Percentiles rank a stretch among this genome's conserved stretches.
Evolutionary conservation across 2,888 invertebrate genomes (phyloP).

Genomic region (Osmoderma eremita): DNA sequence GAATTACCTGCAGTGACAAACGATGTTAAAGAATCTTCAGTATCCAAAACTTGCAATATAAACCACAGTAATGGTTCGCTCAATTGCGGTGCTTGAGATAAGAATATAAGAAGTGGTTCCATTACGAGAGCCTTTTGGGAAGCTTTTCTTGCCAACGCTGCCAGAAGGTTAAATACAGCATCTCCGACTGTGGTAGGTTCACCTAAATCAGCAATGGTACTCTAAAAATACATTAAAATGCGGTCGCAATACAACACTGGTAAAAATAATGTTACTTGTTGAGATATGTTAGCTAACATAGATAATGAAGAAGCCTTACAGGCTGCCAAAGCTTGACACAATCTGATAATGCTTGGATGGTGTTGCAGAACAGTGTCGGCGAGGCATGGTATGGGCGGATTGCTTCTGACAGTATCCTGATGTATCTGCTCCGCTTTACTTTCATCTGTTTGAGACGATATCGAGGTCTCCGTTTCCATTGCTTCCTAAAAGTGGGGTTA

Average conservation of each 20-base stretch:
- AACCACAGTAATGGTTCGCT: slow-evolving; percentile 90
- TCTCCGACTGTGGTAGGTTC: slow-evolving; percentile 84
- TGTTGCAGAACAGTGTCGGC: slow-evolving; percentile 81
- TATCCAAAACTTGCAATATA: slow-evolving; percentile 81
- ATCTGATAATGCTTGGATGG: slow-evolving; percentile 82
- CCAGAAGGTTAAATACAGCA: slow-evolving; percentile 86
- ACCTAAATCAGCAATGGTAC: slow-evolving; percentile 55
- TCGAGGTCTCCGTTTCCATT: slow-evolving; percentile 62
- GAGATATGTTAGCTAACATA: slow-evolving; percentile 67
- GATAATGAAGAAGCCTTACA: slow-evolving; percentile 78
- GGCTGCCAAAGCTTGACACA: slow-evolving; percentile 82
- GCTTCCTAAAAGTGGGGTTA: slow-evolving; percentile 56
- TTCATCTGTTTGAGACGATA: slow-evolving; percentile 81
- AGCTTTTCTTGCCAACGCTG: slow-evolving; percentile 79
- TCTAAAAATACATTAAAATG: slow-evolving; percentile 44
- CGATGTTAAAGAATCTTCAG: slow-evolving; percentile 76
- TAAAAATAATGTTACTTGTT: slow-evolving; percentile 39
- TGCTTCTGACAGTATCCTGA: slow-evolving; percentile 56
- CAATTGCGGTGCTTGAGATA: slow-evolving; percentile 69
- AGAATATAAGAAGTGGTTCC: slow-evolving; percentile 79
- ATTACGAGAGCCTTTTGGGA: slow-evolving; percentile 80
- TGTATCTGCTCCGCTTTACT: slow-evolving; percentile 78
- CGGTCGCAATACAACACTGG: neutral
- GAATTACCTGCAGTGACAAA: slow-evolving; percentile 77
- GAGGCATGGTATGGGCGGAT: slow-evolving; percentile 70